phyloP scores from a whole-genome alignment of 2,113 vertebrate genomes.

The Rhynchopsitta pachyrhyncha region DNA sequence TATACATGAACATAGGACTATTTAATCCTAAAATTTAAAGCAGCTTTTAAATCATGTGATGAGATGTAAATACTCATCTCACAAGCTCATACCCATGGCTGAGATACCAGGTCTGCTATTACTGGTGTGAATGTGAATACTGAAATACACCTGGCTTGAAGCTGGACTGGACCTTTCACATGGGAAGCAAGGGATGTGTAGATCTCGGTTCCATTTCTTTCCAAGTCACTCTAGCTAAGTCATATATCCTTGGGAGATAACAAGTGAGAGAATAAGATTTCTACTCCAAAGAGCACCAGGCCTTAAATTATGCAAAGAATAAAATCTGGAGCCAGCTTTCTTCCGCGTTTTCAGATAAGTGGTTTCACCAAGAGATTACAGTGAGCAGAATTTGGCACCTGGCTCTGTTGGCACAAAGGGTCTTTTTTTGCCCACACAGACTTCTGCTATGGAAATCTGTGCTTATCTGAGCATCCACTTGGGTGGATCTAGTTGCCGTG shows the following conservation, averaged over 20 bases:
- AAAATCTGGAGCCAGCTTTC: slow-evolving; percentile 26
- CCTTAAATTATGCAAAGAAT: slow-evolving; percentile 22
- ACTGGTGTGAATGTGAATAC: fast-evolving
- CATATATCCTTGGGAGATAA: not conserved
- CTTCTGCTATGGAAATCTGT: not conserved
- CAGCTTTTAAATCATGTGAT: not conserved
- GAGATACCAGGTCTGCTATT: not conserved
- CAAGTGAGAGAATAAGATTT: not conserved
- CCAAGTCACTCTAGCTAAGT: not conserved
- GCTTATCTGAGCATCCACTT: not conserved
- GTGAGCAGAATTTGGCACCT: not conserved
- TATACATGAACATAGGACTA: not conserved
- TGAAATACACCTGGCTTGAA: not conserved
- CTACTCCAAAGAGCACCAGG: not conserved
- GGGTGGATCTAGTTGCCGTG: not conserved
- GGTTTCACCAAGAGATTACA: not conserved
- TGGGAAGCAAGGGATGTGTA: not conserved
- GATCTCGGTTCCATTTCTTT: not conserved
- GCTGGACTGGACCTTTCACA: not conserved
- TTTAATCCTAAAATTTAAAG: not conserved
- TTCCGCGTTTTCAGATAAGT: slow-evolving; percentile 34
- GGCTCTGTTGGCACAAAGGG: not conserved
- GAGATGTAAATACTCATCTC: not conserved
- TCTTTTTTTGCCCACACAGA: not conserved
- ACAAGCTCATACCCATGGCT: not conserved